Base-by-base conservation (phyloP, 2,888 invertebrate genomes). In the Ephialtes manifestator region DNA sequence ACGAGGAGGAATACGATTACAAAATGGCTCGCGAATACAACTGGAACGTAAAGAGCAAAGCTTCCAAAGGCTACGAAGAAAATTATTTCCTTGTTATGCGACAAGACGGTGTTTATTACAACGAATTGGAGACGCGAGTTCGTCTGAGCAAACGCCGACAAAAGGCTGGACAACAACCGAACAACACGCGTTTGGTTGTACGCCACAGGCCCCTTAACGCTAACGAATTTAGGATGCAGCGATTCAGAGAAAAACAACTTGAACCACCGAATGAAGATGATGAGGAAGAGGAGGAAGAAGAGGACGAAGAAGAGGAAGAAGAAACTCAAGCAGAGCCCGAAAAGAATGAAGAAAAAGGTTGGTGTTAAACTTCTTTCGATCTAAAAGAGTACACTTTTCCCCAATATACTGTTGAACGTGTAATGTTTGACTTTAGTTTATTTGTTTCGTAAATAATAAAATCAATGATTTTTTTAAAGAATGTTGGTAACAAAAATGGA, bases 1-100 rank as follows among this genome's bases (percentile, higher is more conserved):
- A 98, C 63, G 98, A 97, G 0, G 97, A 98, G 88, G 97, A 98
- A 77, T 99, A 99, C 92, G 99, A 99, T 90, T 99, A 99, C 92
- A 97, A 98, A 94, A 98, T 99, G 97, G 98, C 99, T 0, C 96
- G 99, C 86, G 99, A 99, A 93, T 99, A 99, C 94, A 99, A 99
- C 93, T 99, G 99, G 99, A 99, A 99, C 92, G 99, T 99, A 24
- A 99, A 99, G 94, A 99, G 98, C 94, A 99, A 99, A 94, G 97
- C 98, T 0, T 97, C 97, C 0, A 97, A 97, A 93, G 98, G 98
- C 51, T 99, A 99, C 91, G 99, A 99, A 94, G 99, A 99, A 94
- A 99, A 99, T 93, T 99, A 99, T 93, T 99, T 99, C 95, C 97
- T 99, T 94, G 98, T 99, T 82, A 96, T 98, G 88, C 96, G 99